A percentile compares a stretch with the other conserved stretches of the same genome.
Evolutionary conservation across 2,888 invertebrate species (phyloP).

Genomic region (Andrena dorsata): DNA sequence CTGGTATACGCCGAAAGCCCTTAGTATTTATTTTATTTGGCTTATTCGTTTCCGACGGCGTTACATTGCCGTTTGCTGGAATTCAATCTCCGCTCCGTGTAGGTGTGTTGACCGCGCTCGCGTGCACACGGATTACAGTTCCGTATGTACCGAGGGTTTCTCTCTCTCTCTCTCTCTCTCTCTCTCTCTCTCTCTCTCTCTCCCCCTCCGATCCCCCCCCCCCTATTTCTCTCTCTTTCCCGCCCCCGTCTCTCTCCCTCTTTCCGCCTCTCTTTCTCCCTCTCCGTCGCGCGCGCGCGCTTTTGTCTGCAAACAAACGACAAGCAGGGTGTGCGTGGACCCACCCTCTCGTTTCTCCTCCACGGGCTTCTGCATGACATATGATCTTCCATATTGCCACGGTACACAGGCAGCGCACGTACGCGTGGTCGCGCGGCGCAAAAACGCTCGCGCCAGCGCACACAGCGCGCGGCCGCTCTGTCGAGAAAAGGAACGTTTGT

Average conservation of each 20-base stretch:
- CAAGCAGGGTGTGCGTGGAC: slow-evolving; percentile 57
- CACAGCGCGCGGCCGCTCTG: slow-evolving; percentile 40
- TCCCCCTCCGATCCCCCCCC: background rate
- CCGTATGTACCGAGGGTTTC: slow-evolving; percentile 19
- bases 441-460: slow-evolving; percentile 52
- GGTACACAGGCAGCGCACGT: slow-evolving; percentile 70
- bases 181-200: background rate
- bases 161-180: no score
- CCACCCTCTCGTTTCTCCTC: slow-evolving; percentile 47
- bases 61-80: slow-evolving; percentile 76
- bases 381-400: slow-evolving; percentile 85
- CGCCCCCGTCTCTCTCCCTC: background rate
- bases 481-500: slow-evolving; percentile 74
- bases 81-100: slow-evolving; percentile 77
- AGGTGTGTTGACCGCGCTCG: slow-evolving; percentile 36
- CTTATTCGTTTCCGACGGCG: slow-evolving; percentile 80
- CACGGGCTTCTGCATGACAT: slow-evolving; percentile 80
- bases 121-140: slow-evolving; percentile 43
- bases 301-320: slow-evolving; percentile 67
- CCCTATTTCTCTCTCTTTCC: slow-evolving; percentile 2
- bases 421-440: slow-evolving; percentile 41
- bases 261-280: background rate
- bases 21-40: slow-evolving; percentile 81
- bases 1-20: slow-evolving; percentile 66
- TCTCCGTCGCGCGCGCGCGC: slow-evolving; percentile 24